Conservation (phyloP, 2,113 vertebrate species). For the Formicarius rufipectus region DNA sequence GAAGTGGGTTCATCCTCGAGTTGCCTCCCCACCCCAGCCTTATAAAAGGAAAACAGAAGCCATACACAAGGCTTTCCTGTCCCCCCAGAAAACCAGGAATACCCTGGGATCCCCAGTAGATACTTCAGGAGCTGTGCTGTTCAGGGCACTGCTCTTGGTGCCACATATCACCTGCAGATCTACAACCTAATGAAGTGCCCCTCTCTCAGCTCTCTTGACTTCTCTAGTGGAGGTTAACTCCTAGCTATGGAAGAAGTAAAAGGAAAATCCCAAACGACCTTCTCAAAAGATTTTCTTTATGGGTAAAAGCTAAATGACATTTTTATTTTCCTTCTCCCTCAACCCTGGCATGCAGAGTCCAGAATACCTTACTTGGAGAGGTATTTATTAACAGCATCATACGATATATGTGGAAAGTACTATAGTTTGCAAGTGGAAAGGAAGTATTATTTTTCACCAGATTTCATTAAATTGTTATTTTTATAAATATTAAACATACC, state of each 20-base stretch:
- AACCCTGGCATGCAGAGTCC: background rate
- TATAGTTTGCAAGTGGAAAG: background rate
- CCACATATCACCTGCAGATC: background rate
- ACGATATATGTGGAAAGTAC: background rate
- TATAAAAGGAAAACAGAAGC: background rate
- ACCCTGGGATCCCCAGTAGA: background rate
- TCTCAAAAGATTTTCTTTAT: background rate
- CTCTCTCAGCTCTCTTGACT: background rate
- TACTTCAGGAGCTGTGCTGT: too few species aligned
- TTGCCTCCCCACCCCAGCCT: background rate
- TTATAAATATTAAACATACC: background rate
- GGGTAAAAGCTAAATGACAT: background rate
- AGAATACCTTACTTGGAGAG: background rate
- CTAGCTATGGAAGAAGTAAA: background rate
- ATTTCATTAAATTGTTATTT: background rate
- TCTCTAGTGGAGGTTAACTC: background rate
- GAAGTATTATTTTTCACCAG: background rate
- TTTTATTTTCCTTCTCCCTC: background rate
- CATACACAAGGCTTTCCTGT: background rate
- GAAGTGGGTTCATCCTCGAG: background rate
- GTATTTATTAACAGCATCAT: background rate
- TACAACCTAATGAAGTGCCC: background rate
- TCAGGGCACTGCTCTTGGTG: background rate
- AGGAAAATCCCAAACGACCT: background rate
- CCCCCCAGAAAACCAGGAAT: background rate